Evolutionary conservation across 2,113 vertebrate genomes (phyloP).

Genomic region (Larimichthys crocea): DNA sequence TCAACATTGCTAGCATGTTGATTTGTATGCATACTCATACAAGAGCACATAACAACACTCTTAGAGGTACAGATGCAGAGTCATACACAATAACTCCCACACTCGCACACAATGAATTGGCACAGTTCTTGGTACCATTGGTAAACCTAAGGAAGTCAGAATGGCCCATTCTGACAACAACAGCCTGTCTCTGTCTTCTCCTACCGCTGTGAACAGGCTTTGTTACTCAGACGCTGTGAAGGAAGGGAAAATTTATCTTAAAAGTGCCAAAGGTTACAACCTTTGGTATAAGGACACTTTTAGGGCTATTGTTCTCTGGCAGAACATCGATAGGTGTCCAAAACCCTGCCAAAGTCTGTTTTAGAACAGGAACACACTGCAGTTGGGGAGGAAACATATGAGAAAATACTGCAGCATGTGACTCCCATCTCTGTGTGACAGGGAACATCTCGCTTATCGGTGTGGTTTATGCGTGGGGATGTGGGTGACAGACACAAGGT

Average conservation of each 20-base stretch:
- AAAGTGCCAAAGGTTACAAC: conserved; percentile 56
- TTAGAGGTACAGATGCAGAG: conserved; percentile 16
- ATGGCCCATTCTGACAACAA: conserved; percentile 48
- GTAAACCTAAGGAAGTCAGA: conserved; percentile 46
- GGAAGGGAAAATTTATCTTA: conserved; percentile 71
- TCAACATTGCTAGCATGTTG: conserved; percentile 3
- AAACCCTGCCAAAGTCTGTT: conserved; percentile 50
- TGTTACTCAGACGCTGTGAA: conserved; percentile 49
- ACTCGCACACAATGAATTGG: conserved; percentile 55
- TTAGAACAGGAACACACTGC: conserved; percentile 11
- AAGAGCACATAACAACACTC: background rate
- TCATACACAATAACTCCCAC: conserved; percentile 28
- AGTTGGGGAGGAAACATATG: conserved; percentile 37
- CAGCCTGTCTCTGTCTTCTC: conserved; percentile 48
- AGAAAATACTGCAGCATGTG: conserved; percentile 42
- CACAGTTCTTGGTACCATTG: conserved; percentile 43
- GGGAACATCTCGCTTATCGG: conserved; percentile 62
- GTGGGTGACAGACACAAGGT: background rate
- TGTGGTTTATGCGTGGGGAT: conserved; percentile 7
- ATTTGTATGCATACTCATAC: background rate
- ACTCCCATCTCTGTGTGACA: conserved; percentile 48
- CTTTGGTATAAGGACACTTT: conserved; percentile 58
- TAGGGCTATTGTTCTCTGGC: conserved; percentile 66
- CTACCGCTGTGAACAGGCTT: conserved; percentile 29
- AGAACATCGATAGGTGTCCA: conserved; percentile 52